A percentile compares a stretch with the other conserved stretches of the same genome.
Evolutionary conservation across 2,888 invertebrate species (phyloP).

Genomic region (Tolmerus cingulatus): DNA sequence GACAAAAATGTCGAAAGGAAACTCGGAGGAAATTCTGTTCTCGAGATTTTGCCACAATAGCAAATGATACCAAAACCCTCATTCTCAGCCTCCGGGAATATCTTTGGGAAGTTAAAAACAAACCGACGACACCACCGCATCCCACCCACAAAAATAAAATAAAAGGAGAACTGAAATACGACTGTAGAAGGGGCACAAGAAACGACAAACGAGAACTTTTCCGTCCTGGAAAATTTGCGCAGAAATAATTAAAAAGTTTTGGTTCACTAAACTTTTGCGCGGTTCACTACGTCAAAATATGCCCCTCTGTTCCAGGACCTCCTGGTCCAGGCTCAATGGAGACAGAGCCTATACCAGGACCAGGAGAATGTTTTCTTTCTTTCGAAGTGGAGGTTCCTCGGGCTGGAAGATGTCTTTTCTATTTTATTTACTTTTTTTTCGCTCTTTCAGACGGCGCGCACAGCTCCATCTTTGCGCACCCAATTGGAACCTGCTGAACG

Average conservation of each 20-base stretch:
- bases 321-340: background rate
- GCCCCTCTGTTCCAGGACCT: background rate
- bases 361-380: background rate
- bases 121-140: background rate
- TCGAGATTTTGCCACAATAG: background rate
- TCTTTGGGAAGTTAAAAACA: background rate
- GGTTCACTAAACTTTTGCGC: constrained; percentile 33
- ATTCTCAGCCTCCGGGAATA: background rate
- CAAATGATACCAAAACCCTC: background rate
- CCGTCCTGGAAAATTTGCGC: background rate
- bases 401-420: background rate
- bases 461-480: background rate
- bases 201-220: constrained; percentile 2
- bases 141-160: background rate
- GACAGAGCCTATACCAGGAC: background rate
- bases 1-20: background rate
- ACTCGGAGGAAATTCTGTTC: background rate
- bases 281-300: constrained; percentile 19
- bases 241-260: constrained; percentile 34
- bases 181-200: background rate
- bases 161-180: background rate
- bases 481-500: background rate
- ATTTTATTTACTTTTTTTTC: background rate
- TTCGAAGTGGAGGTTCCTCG: background rate
- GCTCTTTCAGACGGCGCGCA: background rate